Percentiles rank a stretch among this genome's conserved stretches.
phyloP scores from a whole-genome alignment of 2,888 invertebrate species.

The Drosophila macrospina region DNA sequence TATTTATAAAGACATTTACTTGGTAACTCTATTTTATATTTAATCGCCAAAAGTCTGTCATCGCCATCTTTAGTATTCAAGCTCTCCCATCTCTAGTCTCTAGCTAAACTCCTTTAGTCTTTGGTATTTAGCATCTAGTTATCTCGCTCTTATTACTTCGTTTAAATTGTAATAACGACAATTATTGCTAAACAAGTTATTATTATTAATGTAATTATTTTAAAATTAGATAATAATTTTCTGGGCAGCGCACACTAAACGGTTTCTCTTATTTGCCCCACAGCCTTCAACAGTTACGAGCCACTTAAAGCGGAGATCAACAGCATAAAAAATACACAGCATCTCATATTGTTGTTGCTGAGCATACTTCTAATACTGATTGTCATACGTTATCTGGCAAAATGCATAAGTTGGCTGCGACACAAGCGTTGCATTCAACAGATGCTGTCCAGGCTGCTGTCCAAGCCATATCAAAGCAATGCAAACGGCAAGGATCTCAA shows the following conservation, averaged over 20 bases:
- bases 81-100: no score
- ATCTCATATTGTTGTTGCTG: conserved; percentile 75
- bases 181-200: no score
- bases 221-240: no score
- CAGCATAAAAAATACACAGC: conserved; percentile 74
- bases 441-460: conserved; percentile 67
- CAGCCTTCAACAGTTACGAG: conserved; percentile 73
- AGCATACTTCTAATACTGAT: conserved; percentile 73
- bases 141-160: no score
- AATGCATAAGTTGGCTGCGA: conserved; percentile 74
- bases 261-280: background rate
- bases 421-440: conserved; percentile 66
- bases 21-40: no score
- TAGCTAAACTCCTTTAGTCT: no score
- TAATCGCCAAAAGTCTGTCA: no score
- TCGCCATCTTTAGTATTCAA: no score
- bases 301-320: conserved; percentile 76
- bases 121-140: no score
- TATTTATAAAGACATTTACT: background rate
- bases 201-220: no score
- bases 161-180: no score
- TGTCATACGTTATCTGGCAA: conserved; percentile 70
- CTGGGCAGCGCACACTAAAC: background rate
- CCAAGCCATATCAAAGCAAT: conserved; percentile 51
- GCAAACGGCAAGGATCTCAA: conserved; percentile 74